Base-by-base conservation (phyloP, 2,888 invertebrate species). In the Melanostoma scalare region DNA sequence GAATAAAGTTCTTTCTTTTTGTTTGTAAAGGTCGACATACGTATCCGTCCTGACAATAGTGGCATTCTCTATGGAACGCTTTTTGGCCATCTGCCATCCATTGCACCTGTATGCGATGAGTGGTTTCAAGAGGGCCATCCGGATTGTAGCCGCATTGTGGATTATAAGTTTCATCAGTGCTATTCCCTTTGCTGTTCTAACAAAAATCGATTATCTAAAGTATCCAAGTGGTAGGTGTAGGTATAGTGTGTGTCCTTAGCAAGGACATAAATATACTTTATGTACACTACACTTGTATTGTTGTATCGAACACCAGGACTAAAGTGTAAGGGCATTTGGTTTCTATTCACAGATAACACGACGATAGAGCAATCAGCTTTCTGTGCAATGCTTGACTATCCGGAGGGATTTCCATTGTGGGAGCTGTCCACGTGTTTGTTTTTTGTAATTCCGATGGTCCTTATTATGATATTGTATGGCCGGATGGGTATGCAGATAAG, bases 21-120 rank as follows among this genome's bases (percentile, higher is more conserved):
- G 10, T 3, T 35, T 35, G 10, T 20, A 56, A 36, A 96, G 96
- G 91, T 96, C 97, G 0, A 96, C 96, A 0, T 97, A 97, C 91
- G 97, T 96, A 1, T 97, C 97, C 0, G 96, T 97, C 60, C 92
- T 98, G 88, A 98, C 97, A 33, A 97, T 98, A 87, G 96, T 97
- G 53, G 96, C 97, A 3, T 98, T 98, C 92, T 97, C 97, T 0
- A 94, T 96, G 91, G 98, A 98, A 92, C 93, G 98, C 52, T 97
- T 97, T 92, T 92, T 97, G 86, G 97, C 97, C 40, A 97, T 98
- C 88, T 98, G 98, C 89, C 96, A 97, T 89, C 97, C 98, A 0
- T 92, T 98, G 48, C 94, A 95, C 88, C 93, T 96, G 80, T 96
- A 96, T 91, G 94, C 95, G 44, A 95, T 97, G 94, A 95, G 96